phyloP scores from a whole-genome alignment of 2,113 vertebrate genomes.

The Callocephalon fimbriatum region DNA sequence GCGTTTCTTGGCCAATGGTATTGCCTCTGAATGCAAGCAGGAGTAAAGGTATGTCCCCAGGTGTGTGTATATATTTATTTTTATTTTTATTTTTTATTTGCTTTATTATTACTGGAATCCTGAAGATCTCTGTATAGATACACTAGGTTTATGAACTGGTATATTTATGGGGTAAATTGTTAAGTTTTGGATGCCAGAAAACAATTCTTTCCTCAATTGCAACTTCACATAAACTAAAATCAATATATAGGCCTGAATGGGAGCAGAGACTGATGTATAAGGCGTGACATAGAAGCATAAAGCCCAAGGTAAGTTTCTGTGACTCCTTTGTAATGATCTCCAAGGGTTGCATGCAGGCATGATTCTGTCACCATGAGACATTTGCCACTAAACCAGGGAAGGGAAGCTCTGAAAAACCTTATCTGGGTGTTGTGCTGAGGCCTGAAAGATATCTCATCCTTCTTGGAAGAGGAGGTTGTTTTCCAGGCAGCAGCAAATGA shows the following conservation, averaged over 20 bases:
- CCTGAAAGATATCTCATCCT: not conserved
- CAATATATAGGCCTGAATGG: not conserved
- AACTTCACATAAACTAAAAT: not conserved
- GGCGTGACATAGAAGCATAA: not conserved
- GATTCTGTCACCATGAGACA: not conserved
- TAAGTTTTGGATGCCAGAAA: not conserved
- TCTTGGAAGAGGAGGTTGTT: not conserved
- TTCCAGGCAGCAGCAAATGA: not conserved
- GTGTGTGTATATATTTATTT: rapidly evolving
- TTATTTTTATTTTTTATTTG: not conserved
- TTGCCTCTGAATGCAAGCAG: not conserved
- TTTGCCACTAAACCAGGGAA: not conserved
- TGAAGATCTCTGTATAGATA: not conserved
- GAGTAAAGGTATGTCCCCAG: not conserved
- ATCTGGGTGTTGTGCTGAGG: not conserved
- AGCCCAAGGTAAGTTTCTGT: not conserved
- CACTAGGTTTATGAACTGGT: not conserved
- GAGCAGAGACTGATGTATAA: not conserved
- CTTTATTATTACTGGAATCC: not conserved
- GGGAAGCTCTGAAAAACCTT: not conserved
- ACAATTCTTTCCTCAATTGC: not conserved
- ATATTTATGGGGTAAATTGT: not conserved
- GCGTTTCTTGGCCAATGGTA: not conserved
- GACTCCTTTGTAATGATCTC: not conserved
- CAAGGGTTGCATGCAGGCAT: not conserved